Conservation (phyloP, 2,888 invertebrate genomes). For the Aelia acuminata region DNA sequence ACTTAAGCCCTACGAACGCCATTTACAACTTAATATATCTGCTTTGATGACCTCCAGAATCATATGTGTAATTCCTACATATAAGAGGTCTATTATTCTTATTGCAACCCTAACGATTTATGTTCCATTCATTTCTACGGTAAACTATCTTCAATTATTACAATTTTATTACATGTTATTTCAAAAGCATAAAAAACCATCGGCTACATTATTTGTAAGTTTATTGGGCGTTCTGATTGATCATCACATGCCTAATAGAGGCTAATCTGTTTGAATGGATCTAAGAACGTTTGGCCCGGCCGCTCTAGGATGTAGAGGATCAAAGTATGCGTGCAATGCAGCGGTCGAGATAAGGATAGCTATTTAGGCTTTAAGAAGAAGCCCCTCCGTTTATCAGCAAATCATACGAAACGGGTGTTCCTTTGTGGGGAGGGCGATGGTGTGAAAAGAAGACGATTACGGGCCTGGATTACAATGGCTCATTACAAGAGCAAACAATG, state of each 20-base stretch:
- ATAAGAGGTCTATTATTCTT: too few species aligned
- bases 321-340: constrained; percentile 31
- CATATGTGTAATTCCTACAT: too few species aligned
- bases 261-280: background rate
- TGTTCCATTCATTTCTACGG: too few species aligned
- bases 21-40: too few species aligned
- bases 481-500: constrained; percentile 46
- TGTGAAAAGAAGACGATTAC: constrained; percentile 40
- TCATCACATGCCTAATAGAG: background rate
- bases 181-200: too few species aligned
- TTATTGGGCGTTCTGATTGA: background rate
- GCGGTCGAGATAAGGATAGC: background rate
- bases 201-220: background rate
- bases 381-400: constrained; percentile 44
- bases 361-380: constrained; percentile 44
- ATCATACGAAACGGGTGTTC: constrained; percentile 50
- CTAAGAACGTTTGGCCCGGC: background rate
- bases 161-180: too few species aligned
- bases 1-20: too few species aligned
- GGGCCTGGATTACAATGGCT: constrained; percentile 21
- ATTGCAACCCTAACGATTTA: too few species aligned
- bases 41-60: too few species aligned
- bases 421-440: constrained; percentile 19
- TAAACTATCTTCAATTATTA: too few species aligned
- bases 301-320: constrained; percentile 20